phyloP scores from a whole-genome alignment of 2,113 vertebrate genomes.

The Ellobius talpinus region DNA sequence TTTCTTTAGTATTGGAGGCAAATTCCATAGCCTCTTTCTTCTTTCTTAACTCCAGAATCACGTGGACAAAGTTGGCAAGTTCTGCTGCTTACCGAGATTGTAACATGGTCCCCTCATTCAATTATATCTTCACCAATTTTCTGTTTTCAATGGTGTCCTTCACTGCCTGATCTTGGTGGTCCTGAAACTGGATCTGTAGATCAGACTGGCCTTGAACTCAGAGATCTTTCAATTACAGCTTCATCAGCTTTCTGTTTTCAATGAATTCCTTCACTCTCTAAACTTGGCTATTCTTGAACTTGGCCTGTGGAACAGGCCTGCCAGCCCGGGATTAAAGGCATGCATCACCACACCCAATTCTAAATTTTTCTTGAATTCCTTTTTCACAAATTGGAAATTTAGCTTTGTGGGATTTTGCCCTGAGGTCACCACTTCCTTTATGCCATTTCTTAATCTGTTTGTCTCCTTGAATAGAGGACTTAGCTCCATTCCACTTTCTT shows the following conservation, averaged over 20 bases:
- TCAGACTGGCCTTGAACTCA: not conserved
- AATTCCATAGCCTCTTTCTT: too few relatives aligned
- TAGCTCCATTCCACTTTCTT: not conserved
- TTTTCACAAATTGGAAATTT: not conserved
- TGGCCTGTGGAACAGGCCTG: not conserved
- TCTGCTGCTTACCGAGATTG: not conserved
- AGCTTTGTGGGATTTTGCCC: not conserved
- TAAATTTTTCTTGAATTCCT: not conserved
- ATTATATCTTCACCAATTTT: not conserved
- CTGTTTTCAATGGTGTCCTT: not conserved
- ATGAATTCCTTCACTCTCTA: not conserved
- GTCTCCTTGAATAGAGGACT: not conserved
- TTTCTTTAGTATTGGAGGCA: too few relatives aligned
- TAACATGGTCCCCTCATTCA: not conserved
- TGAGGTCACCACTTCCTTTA: not conserved
- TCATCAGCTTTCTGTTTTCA: not conserved
- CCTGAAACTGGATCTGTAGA: not conserved
- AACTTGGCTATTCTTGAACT: not conserved
- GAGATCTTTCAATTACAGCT: not conserved
- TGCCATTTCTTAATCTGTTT: not conserved
- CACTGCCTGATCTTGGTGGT: not conserved
- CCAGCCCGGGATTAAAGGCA: not conserved
- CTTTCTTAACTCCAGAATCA: too few relatives aligned
- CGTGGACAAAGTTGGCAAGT: not conserved
- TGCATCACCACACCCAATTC: not conserved